phyloP scores from a whole-genome alignment of 1,140 invertebrate species.

The Apocrypta bakeri region DNA sequence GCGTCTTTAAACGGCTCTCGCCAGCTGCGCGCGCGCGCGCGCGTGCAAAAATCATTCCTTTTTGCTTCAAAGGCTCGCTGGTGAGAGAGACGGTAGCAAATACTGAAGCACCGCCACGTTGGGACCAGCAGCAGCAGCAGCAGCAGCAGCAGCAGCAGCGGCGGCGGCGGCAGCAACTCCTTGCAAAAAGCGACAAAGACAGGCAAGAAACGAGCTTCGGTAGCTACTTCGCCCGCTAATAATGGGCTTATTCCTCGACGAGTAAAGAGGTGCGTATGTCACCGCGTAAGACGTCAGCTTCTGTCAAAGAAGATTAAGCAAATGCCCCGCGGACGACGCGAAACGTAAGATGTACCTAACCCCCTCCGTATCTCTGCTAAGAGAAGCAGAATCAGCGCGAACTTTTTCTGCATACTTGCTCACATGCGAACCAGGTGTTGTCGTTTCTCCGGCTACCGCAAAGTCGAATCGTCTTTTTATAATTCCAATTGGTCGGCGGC shows the following conservation, averaged over 20 bases:
- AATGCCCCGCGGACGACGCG: conserved; percentile 36
- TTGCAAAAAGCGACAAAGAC: conserved; percentile 45
- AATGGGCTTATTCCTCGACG: conserved; percentile 21
- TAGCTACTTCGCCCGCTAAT: conserved; percentile 25
- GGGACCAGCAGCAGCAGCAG: no score
- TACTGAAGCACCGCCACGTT: conserved; percentile 8
- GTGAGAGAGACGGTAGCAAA: background rate
- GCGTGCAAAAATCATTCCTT: conserved; percentile 38
- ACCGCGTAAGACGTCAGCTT: background rate
- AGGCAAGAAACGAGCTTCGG: conserved; percentile 55
- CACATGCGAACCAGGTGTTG: conserved; percentile 25
- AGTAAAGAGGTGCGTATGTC: conserved; percentile 22
- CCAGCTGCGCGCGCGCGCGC: background rate
- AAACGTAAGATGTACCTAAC: background rate
- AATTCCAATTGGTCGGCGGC: conserved; percentile 23
- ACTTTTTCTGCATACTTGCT: conserved; percentile 36
- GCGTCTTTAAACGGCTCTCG: conserved; percentile 24
- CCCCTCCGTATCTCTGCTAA: background rate
- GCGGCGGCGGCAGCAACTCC: background rate
- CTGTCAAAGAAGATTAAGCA: conserved; percentile 51
- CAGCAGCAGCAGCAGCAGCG: no score
- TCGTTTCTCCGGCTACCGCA: background rate
- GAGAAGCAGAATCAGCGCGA: background rate
- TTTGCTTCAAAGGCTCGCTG: conserved; percentile 30
- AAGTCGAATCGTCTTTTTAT: conserved; percentile 40